A percentile compares a stretch with the other conserved stretches of the same genome.
These are phyloP conservation scores for Margaritifera margaritifera DNA, from an alignment of 2,888 invertebrate genomes.

Conservation along the genomic window DNA sequence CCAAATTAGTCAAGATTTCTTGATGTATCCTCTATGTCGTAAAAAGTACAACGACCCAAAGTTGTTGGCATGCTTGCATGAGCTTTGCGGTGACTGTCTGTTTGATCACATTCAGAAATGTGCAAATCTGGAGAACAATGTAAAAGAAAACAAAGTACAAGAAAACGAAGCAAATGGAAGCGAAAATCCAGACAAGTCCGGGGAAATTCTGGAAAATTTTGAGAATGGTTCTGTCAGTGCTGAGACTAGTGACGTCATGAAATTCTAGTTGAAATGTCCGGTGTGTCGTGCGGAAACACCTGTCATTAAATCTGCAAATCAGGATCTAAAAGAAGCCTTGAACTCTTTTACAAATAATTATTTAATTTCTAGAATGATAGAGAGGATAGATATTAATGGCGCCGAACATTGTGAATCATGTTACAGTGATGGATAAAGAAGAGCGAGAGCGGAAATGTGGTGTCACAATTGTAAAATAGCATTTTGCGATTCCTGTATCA, in stretches of 20 bases:
- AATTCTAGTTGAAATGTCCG: constrained; percentile 38
- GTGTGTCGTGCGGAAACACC: constrained; percentile 40
- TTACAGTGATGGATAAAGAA: constrained; percentile 24
- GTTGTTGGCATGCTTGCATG: constrained; percentile 46
- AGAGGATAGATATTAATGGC: constrained; percentile 43
- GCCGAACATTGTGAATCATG: constrained; percentile 48
- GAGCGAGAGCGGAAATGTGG: constrained; percentile 45
- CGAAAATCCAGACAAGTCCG: constrained; percentile 4
- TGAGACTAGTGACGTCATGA: not conserved
- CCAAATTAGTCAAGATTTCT: constrained; percentile 46
- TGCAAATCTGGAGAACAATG: constrained; percentile 4
- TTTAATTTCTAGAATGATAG: constrained; percentile 45
- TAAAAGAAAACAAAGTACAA: constrained; percentile 10
- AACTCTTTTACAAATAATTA: constrained; percentile 47
- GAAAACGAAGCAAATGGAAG: constrained; percentile 7
- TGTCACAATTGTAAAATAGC: constrained; percentile 50
- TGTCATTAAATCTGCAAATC: constrained; percentile 31
- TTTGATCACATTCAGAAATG: constrained; percentile 26
- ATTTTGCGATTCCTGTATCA: constrained; percentile 48
- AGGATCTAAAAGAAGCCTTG: constrained; percentile 29
- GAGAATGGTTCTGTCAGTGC: too few relatives aligned
- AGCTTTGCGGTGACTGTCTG: constrained; percentile 42
- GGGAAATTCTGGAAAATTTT: not conserved
- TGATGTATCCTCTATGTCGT: constrained; percentile 46
- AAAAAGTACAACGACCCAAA: constrained; percentile 42